Base-by-base conservation (phyloP, 2,113 vertebrate species). In the Oreamnos americanus region DNA sequence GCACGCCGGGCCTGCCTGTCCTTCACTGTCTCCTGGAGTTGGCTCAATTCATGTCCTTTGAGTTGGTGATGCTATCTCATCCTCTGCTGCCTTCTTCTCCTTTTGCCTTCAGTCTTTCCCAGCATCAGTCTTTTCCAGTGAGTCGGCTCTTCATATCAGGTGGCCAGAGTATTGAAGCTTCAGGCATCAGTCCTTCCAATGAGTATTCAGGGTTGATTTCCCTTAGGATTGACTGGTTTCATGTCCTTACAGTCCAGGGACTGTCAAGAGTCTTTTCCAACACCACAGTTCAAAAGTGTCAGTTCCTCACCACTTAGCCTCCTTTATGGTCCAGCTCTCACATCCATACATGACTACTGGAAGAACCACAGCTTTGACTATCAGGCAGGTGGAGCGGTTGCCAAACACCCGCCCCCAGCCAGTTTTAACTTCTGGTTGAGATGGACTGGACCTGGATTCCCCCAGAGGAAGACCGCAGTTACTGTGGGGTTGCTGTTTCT, bases 391-490 rank as follows among this genome's bases (percentile, higher is more conserved):
- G 6, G 30, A 19, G 28, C 1, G 30, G 28, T 39, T 7, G 2
- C 74, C 8, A 4, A 8, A 25, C 14, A 2, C 13, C 33, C 36
- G 5, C 21, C 26, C n/a, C 13, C 16, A 28, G 55, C 45, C 23
- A 5, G 28, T 19, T 62, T 21, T 39, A 67, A 6, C 21, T 49
- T 83, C 7, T 43, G 57, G 17, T 14, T 2, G 4, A 87, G 43
- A 83, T 0, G 10, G 76, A 10, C 28, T 5, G 23, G 9, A 0
- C 7, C 45, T 25, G 21, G 26, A 9, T 23, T 33, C 0, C 53
- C 12, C 2, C 6, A 1, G 28, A 60, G 14, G 23, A 8, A 53
- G 33, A 47, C 43, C 0, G 0, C 12, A 76, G 39, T 76, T 26
- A 43, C 71, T 76, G 19, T 23, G 3, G 36, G 4, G 19, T 58